Percentiles rank a stretch among this genome's conserved stretches.
phyloP scores from a whole-genome alignment of 2,797 vertebrate genomes.

The Gephyroberyx darwinii region DNA sequence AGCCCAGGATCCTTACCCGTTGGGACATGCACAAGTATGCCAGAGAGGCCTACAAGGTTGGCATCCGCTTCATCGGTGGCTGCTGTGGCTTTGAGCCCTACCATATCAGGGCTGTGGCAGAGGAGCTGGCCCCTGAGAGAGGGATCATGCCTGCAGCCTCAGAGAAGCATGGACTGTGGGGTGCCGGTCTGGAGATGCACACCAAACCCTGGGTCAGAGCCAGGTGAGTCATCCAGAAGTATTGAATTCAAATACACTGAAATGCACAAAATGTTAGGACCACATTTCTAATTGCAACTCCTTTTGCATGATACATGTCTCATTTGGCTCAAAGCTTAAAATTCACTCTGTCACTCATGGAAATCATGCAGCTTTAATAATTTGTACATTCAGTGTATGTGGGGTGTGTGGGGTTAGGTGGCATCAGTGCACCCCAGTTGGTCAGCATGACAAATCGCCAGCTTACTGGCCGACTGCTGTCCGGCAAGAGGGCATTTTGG shows the following conservation, averaged over 20 bases:
- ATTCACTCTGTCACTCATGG: too few species aligned
- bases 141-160: conserved; percentile 84
- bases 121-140: conserved; percentile 88
- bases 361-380: too few species aligned
- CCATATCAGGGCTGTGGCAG: conserved; percentile 89
- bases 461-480: too few species aligned
- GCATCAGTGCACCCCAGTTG: too few species aligned
- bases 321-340: not conserved
- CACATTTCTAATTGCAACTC: not conserved
- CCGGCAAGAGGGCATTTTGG: too few species aligned
- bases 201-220: conserved; percentile 96
- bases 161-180: conserved; percentile 92
- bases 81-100: conserved; percentile 96
- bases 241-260: too few species aligned
- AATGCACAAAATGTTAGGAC: too few species aligned
- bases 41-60: conserved; percentile 89
- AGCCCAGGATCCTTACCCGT: conserved; percentile 86
- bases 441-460: too few species aligned
- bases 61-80: conserved; percentile 89
- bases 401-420: too few species aligned
- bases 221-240: conserved; percentile 77
- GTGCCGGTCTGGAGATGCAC: conserved; percentile 87
- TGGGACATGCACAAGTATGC: conserved; percentile 94
- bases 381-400: too few species aligned
- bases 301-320: not conserved